Evolutionary conservation across 2,797 vertebrate genomes (phyloP), one percentile per base, ranked within the genome.

Genomic region (Cichlasoma orientale): DNA sequence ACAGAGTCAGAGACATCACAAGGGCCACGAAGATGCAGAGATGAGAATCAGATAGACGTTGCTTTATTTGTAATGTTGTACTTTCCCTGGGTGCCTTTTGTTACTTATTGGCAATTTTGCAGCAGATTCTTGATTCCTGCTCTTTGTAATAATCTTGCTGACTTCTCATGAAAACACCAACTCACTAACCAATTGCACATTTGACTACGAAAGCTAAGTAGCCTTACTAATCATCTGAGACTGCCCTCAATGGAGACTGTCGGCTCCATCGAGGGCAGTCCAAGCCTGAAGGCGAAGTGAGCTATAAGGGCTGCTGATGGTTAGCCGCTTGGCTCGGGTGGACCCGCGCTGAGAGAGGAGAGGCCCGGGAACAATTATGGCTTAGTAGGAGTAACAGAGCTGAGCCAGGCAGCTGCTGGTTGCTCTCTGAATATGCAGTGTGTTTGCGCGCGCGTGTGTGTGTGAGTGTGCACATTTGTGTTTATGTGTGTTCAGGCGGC

Each of bases 331-430:
- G 88, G 90, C 91, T 93, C 79, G 56, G 50, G 69, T 19, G 77
- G 79, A 78, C 78, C 56, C 12, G 79, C 76, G 56, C 80, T 73
- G 57, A 89, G 68, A 82, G 82, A 83, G 76, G 2, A 68, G 72
- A 91, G 85, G 86, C 85, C 83, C 83, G 82, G 83, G 86, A 93
- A 92, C 90, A 91, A 92, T 94, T 93, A 94, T 88, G 89, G 89
- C 74, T 91, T 87, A 59, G 87, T 87, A 82, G 87, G 86, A 89
- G 86, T 54, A 83, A 78, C 78, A 16, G 74, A 82, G 72, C 80
- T 10, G 66, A 86, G 91, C 86, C 88, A 84, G 85, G 83, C 88
- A 86, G 90, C 88, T 91, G 89, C 86, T 83, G 85, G 76, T 81
- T 82, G 85, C 75, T 87, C 80, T 78, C 74, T 69, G 79, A 86